Percentiles rank a stretch among this genome's conserved stretches.
Evolutionary conservation across 1,140 invertebrate species (phyloP).

Genomic region (Drosophila tsacasi): DNA sequence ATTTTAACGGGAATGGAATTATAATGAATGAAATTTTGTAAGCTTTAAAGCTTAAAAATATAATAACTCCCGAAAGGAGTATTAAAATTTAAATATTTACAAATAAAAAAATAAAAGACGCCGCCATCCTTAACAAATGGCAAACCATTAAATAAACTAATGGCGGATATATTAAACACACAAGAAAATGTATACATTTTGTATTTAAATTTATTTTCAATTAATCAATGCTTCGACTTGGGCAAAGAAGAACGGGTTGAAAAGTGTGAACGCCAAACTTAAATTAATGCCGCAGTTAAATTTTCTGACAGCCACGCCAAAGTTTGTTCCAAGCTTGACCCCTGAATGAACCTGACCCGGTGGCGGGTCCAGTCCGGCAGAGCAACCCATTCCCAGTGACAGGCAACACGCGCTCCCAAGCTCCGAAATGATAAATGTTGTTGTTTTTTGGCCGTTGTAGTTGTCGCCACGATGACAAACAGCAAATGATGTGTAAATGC

Average conservation of each 20-base stretch:
- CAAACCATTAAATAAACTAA: neutral
- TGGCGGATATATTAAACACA: neutral
- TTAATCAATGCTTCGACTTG: slow-evolving; percentile 14
- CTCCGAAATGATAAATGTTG: slow-evolving; percentile 33
- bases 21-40: too few relatives aligned
- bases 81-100: too few relatives aligned
- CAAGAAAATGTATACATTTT: neutral
- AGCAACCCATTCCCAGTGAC: slow-evolving; percentile 12
- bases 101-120: neutral
- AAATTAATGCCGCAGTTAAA: slow-evolving; percentile 14
- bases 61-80: too few relatives aligned
- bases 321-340: slow-evolving; percentile 8
- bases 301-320: slow-evolving; percentile 5
- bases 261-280: slow-evolving; percentile 7
- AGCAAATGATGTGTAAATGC: slow-evolving; percentile 27
- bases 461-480: slow-evolving; percentile 24
- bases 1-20: neutral
- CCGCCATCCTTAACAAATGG: neutral
- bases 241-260: slow-evolving; percentile 7
- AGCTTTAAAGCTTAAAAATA: too few relatives aligned
- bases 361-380: slow-evolving; percentile 3
- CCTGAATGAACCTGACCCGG: slow-evolving; percentile 8
- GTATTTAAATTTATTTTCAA: slow-evolving; percentile 8
- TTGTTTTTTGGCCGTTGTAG: neutral
- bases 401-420: slow-evolving; percentile 3